Percentiles rank a stretch among this genome's conserved stretches.
Conservation (phyloP, 1,140 invertebrate genomes). For the Scaptodrosophila lebanonensis region DNA sequence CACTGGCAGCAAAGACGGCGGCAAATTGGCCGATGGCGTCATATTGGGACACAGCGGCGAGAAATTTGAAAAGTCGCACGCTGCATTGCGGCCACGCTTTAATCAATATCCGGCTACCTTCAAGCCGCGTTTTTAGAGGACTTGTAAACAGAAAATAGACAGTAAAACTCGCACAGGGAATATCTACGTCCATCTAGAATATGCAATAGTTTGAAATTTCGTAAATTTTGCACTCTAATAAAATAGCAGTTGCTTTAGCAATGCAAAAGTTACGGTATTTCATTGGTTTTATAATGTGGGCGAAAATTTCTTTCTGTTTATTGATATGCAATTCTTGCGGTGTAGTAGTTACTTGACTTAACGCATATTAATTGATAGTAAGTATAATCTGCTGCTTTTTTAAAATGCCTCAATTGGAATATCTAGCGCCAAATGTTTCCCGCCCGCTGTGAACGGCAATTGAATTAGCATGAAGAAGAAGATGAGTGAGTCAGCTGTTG, state of each 20-base stretch:
- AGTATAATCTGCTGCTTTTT: no score
- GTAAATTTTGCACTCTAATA: slow-evolving; percentile 45
- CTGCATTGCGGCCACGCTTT: slow-evolving; percentile 65
- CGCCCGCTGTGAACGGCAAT: slow-evolving; percentile 25
- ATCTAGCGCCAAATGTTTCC: no score
- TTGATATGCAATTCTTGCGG: no score
- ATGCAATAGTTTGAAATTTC: slow-evolving; percentile 20
- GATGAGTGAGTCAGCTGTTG: slow-evolving; percentile 39
- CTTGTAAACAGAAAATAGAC: slow-evolving; percentile 2
- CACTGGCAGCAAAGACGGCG: slow-evolving; percentile 37
- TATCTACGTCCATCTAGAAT: slow-evolving; percentile 52
- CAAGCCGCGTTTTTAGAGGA: slow-evolving; percentile 64
- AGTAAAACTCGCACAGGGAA: slow-evolving; percentile 22
- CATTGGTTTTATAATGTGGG: no score
- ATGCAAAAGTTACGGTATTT: no score
- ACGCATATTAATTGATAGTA: no score
- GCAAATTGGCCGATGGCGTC: slow-evolving; percentile 53
- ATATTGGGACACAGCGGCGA: slow-evolving; percentile 69
- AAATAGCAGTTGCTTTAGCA: no score
- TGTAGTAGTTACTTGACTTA: no score
- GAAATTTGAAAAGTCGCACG: slow-evolving; percentile 67
- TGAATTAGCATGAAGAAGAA: not conserved
- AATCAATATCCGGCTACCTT: slow-evolving; percentile 74
- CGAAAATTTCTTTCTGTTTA: no score
- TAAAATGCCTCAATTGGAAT: no score